Conservation (phyloP, 2,888 invertebrate species). For the Timema cristinae region DNA sequence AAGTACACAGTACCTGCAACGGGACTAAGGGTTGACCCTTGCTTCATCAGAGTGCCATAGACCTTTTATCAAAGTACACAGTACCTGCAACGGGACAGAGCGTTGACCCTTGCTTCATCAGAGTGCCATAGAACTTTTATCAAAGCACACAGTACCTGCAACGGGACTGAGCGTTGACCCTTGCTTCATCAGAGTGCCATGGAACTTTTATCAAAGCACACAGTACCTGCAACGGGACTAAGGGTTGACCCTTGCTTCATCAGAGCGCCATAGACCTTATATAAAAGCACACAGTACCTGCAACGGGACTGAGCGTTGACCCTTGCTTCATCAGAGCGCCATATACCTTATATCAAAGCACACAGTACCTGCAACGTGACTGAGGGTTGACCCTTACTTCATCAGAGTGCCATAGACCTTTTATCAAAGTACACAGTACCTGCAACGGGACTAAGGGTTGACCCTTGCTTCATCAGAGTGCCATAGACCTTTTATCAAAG, state of each 20-base stretch:
- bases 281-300: slow-evolving; percentile 14
- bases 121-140: slow-evolving; percentile 69
- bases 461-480: slow-evolving; percentile 82
- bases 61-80: slow-evolving; percentile 44
- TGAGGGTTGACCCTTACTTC: slow-evolving; percentile 78
- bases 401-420: slow-evolving; percentile 79
- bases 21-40: slow-evolving; percentile 77
- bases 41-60: slow-evolving; percentile 82
- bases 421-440: slow-evolving; percentile 8
- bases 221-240: slow-evolving; percentile 53
- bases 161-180: slow-evolving; percentile 76
- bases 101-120: slow-evolving; percentile 82
- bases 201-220: slow-evolving; percentile 46
- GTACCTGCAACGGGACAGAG: slow-evolving; percentile 58
- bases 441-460: slow-evolving; percentile 65
- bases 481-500: slow-evolving; percentile 63
- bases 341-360: slow-evolving; percentile 55
- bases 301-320: slow-evolving; percentile 68
- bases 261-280: slow-evolving; percentile 75
- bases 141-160: slow-evolving; percentile 19
- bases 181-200: slow-evolving; percentile 83
- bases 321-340: slow-evolving; percentile 86
- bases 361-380: slow-evolving; percentile 52
- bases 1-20: slow-evolving; percentile 38
- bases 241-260: slow-evolving; percentile 82